Conservation (phyloP, 2,888 invertebrate species). For the Beris chalybata region DNA sequence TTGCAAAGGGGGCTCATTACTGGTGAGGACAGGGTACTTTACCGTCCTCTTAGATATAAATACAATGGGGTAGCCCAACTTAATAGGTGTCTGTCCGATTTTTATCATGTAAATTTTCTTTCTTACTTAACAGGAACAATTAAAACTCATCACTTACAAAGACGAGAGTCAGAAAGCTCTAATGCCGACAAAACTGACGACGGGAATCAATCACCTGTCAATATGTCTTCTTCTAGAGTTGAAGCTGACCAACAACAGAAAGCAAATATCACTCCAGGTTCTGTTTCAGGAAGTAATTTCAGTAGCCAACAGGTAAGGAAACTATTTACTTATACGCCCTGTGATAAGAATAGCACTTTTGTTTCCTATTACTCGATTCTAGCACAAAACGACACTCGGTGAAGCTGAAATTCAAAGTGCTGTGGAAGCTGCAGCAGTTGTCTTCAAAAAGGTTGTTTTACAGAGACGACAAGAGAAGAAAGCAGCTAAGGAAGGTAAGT, state of each 20-base stretch:
- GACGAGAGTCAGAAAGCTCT: conserved; percentile 16
- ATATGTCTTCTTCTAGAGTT: conserved; percentile 7
- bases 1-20: no score
- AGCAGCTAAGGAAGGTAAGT: conserved; percentile 52
- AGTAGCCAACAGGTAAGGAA: conserved; percentile 16
- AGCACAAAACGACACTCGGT: conserved; percentile 53
- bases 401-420: conserved; percentile 56
- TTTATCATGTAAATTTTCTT: conserved; percentile 5
- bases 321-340: background rate
- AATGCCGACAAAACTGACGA: conserved; percentile 13
- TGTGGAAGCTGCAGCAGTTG: conserved; percentile 55
- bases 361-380: conserved; percentile 32
- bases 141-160: conserved; percentile 6
- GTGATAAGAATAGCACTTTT: background rate
- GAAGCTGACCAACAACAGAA: background rate
- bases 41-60: no score
- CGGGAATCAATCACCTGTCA: conserved; percentile 25
- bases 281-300: conserved; percentile 2
- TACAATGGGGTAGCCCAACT: no score
- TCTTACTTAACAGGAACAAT: conserved; percentile 8
- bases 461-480: conserved; percentile 52
- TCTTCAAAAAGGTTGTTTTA: conserved; percentile 55
- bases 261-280: background rate
- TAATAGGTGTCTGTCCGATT: no score
- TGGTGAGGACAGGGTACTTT: no score